Conservation (phyloP, 2,113 vertebrate species). For the Stigmatopora nigra region DNA sequence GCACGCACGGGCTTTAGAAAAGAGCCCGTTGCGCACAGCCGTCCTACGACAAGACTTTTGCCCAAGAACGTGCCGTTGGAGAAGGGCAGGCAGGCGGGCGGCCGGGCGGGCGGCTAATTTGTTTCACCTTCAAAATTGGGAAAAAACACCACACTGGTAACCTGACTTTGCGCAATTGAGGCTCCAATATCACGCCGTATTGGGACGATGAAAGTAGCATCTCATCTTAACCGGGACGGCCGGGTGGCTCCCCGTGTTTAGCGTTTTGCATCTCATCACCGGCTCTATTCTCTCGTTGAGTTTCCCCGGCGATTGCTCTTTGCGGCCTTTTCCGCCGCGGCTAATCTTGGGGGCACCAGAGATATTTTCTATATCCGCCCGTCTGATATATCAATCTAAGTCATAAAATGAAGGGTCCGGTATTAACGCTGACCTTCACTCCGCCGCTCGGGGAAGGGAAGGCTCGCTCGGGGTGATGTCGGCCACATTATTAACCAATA, state of each 20-base stretch:
- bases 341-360: constrained; percentile 6
- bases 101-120: too few relatives aligned
- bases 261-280: constrained; percentile 28
- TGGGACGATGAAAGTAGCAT: too few relatives aligned
- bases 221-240: constrained; percentile 46
- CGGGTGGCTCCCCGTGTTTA: not conserved
- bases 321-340: constrained; percentile 12
- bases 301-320: constrained; percentile 6
- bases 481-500: constrained; percentile 56
- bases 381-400: constrained; percentile 19
- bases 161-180: constrained; percentile 23
- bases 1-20: too few relatives aligned
- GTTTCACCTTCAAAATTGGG: too few relatives aligned
- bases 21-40: too few relatives aligned
- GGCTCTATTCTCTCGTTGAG: constrained; percentile 29
- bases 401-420: constrained; percentile 38
- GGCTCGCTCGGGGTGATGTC: constrained; percentile 40
- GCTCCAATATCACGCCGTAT: constrained; percentile 44
- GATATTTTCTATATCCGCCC: constrained; percentile 15
- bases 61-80: too few relatives aligned
- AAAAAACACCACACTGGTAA: not conserved
- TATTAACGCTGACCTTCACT: constrained; percentile 60
- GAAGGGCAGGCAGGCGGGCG: too few relatives aligned
- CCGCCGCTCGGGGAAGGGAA: constrained; percentile 37
- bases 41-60: too few relatives aligned